A percentile compares a stretch with the other conserved stretches of the same genome.
phyloP scores from a whole-genome alignment of 2,888 invertebrate species.

The Troides oblongomaculatus region DNA sequence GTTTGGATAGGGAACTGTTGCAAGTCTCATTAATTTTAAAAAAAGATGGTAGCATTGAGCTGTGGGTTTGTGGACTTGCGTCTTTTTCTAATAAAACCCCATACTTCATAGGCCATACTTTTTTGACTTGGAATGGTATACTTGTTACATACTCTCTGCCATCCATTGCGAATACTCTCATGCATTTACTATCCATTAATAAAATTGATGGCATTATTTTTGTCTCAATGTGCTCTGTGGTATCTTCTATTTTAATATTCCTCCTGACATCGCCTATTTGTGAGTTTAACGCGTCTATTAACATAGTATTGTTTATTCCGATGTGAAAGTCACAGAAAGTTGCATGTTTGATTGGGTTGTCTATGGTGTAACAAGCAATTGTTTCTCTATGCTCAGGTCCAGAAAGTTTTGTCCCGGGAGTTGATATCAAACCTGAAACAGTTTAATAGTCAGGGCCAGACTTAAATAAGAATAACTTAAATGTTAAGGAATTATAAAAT shows the following conservation, averaged over 20 bases:
- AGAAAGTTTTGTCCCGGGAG: constrained; percentile 71
- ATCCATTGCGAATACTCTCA: constrained; percentile 88
- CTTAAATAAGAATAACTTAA: too few species aligned
- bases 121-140: constrained; percentile 89
- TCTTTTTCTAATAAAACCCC: constrained; percentile 91
- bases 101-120: constrained; percentile 91
- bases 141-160: constrained; percentile 92
- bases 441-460: too few species aligned
- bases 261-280: constrained; percentile 73
- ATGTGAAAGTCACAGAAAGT: constrained; percentile 84
- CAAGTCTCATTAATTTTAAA: constrained; percentile 64
- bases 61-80: constrained; percentile 58
- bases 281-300: constrained; percentile 73
- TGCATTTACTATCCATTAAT: constrained; percentile 86
- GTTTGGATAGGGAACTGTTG: constrained; percentile 59
- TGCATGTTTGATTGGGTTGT: constrained; percentile 90
- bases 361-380: constrained; percentile 88
- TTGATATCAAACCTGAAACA: constrained; percentile 73
- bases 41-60: constrained; percentile 61
- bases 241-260: constrained; percentile 72
- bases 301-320: constrained; percentile 76
- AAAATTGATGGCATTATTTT: constrained; percentile 84
- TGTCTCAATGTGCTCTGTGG: constrained; percentile 72
- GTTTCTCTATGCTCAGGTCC: constrained; percentile 77
- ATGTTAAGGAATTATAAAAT: too few species aligned